Evolutionary conservation across 2,113 vertebrate genomes (phyloP), one percentile per base, ranked within the genome.

Genomic region (Peromyscus leucopus): DNA sequence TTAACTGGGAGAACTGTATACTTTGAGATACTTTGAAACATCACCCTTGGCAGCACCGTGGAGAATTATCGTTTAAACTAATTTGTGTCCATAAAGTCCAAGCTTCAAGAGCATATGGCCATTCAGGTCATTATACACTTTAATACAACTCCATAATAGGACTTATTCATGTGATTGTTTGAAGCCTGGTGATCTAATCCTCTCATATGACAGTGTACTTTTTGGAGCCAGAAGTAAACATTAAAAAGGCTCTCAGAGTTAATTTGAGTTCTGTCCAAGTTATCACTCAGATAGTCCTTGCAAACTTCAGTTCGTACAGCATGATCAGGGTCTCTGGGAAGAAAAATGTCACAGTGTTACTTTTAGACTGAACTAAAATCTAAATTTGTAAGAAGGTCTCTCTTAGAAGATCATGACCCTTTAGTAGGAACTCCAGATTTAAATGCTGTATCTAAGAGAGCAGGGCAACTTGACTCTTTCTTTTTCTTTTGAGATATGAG

Each of bases 201-300:
- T 92, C 65, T 96, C 82, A 72, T 92, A 78, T 51, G 84, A 92
- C 59, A 65, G 46, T 75, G 33, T 76, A 90, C 51, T 97, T 97
- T 80, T 89, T 80, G 97, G 82, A 97, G 72, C 80, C 91, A 96
- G 69, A 97, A 95, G 85, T 95, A 83, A 94, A 94, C 94, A 96
- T 93, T 74, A 51, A 94, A 97, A 94, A 95, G 89, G 10, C 24
- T 89, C 51, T 78, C 67, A n/a, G 19, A 87, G 63, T 97, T 97
- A 87, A 90, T 93, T 93, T 96, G 75, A 36, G 69, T 76, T 87
- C 69, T 63, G 31, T 89, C 80, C 31, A 42, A 86, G 71, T 96
- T 78, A 80, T 90, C 61, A 80, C n/a, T 89, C 74, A 72, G 28
- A 51, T 24, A 7, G 7, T 90, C 59, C 59, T 57, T 75, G 28